These are phyloP conservation scores for Sinella curviseta DNA, from an alignment of 1,140 invertebrate species.

Conservation along the genomic window DNA sequence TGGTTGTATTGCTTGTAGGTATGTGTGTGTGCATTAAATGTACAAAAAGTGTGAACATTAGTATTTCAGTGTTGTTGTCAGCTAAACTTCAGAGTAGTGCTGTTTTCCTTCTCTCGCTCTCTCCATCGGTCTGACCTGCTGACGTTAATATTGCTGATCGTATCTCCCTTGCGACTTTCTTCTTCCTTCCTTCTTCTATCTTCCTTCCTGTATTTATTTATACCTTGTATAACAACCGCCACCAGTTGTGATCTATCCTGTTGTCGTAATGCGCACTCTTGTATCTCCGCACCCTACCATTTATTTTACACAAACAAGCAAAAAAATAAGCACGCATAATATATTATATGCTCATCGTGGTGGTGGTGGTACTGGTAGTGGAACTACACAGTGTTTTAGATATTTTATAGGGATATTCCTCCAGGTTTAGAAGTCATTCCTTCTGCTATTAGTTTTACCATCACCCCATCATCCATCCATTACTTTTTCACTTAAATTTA, in stretches of 20 bases:
- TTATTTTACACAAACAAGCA: neutral
- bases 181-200: neutral
- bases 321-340: neutral
- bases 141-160: constrained; percentile 24
- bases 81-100: too few species aligned
- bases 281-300: neutral
- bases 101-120: neutral
- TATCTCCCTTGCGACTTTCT: constrained; percentile 7
- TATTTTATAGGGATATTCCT: neutral
- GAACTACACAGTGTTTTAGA: too few species aligned
- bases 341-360: too few species aligned
- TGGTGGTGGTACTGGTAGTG: too few species aligned
- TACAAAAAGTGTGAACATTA: too few species aligned
- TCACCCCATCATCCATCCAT: constrained; percentile 10
- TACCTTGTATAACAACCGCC: neutral
- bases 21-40: too few species aligned
- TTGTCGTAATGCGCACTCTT: neutral
- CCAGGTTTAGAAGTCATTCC: neutral
- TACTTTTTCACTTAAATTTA: constrained; percentile 20
- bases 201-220: neutral
- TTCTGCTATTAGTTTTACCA: constrained; percentile 15
- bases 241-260: neutral
- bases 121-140: neutral
- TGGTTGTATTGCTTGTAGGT: too few species aligned
- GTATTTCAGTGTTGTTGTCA: too few species aligned